Evolutionary conservation across 2,797 vertebrate genomes (phyloP), one percentile per base, ranked within the genome.

Genomic region (Sciurus carolinensis): DNA sequence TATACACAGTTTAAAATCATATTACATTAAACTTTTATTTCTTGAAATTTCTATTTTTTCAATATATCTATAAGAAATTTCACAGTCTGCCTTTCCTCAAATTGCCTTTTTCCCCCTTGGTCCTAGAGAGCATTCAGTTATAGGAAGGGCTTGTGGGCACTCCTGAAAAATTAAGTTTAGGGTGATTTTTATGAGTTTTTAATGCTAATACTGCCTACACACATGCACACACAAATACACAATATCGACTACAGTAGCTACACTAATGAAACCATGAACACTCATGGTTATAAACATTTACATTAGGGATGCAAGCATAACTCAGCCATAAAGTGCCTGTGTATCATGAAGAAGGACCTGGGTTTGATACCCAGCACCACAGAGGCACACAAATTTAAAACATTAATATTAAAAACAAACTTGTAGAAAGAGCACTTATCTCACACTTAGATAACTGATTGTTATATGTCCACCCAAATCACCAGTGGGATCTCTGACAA

Each of bases 381-480:
- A 8, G 13, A 30, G 1, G 44, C 28, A n/a, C 28, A 82, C 59
- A 47, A 2, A 20, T 33, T 20, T 11, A 57, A 94, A 47, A 2
- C 14, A 59, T 13, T 80, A 95, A 4, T 8, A 66, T 57, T 77
- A 71, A 96, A 93, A 80, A 72, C 39, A 91, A 62, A 62, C 13
- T 59, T 90, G 7, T 33, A 77, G 57, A 86, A 71, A 39, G 18
- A 92, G 82, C 39, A 85, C 7, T 17, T 33, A 50, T 5, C 3
- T 83, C 14, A 59, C 39, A 39, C 4, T 66, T 62, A 75, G 72
- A 52, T 17, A 77, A 72, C 9, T 39, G 30, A n/a, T 18, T 42
- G 36, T 28, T 22, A 39, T 11, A 33, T 36, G 14, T 22, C 50
- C 8, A 57, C 20, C 3, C 7, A 50, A 86, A 17, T 86, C 57